Evolutionary conservation across 2,888 invertebrate species (phyloP).

Genomic region (Nowickia ferox): DNA sequence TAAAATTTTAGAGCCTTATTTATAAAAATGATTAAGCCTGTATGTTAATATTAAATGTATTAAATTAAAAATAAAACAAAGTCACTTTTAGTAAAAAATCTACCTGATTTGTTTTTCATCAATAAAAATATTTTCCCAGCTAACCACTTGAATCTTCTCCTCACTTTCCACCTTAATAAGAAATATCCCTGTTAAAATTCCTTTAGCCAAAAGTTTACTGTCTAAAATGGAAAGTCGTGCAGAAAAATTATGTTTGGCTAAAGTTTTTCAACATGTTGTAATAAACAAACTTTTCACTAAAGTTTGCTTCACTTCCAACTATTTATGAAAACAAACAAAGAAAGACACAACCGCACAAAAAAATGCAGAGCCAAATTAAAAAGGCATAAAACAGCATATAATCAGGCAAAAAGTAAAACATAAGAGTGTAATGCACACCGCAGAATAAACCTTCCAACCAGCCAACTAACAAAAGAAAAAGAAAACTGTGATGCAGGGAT

Average conservation of each 20-base stretch:
- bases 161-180: not conserved
- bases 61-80: no score
- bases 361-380: slow-evolving; percentile 13
- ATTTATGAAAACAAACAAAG: slow-evolving; percentile 72
- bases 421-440: slow-evolving; percentile 28
- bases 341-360: slow-evolving; percentile 5
- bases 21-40: no score
- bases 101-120: no score
- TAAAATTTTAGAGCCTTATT: no score
- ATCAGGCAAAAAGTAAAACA: slow-evolving; percentile 28
- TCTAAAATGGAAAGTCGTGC: slow-evolving; percentile 59
- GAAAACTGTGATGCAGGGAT: not conserved
- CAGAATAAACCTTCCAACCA: not conserved
- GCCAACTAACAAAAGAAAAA: not conserved
- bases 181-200: not conserved
- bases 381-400: slow-evolving; percentile 54
- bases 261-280: slow-evolving; percentile 72
- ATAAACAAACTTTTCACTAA: slow-evolving; percentile 80
- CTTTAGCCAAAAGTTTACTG: slow-evolving; percentile 25
- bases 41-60: no score
- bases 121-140: not conserved
- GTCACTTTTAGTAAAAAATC: no score
- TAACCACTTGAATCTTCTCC: not conserved
- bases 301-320: slow-evolving; percentile 77
- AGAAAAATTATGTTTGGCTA: slow-evolving; percentile 57